Percentiles rank a stretch among this genome's conserved stretches.
Evolutionary conservation across 2,113 vertebrate genomes (phyloP).

Genomic region (Dunckerocampus dactyliophorus): DNA sequence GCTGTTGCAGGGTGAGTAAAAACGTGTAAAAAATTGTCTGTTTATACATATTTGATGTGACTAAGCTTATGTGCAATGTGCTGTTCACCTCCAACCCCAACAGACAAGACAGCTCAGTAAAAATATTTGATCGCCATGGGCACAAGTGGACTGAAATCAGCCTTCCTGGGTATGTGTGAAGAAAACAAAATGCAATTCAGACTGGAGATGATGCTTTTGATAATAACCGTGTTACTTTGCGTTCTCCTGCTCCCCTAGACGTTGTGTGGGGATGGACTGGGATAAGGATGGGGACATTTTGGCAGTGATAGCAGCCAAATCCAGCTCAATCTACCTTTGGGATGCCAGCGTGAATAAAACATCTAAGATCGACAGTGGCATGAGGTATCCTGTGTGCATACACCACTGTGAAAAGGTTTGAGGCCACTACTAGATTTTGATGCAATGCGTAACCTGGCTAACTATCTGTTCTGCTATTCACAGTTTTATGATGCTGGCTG

Average conservation of each 20-base stretch:
- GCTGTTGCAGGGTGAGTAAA: slow-evolving; percentile 89
- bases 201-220: neutral
- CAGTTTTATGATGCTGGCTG: no score
- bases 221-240: neutral
- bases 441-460: no score
- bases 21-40: neutral
- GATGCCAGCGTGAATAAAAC: slow-evolving; percentile 91
- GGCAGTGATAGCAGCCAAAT: slow-evolving; percentile 91
- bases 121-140: slow-evolving; percentile 97
- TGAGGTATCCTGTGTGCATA: slow-evolving; percentile 73
- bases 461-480: no score
- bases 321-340: slow-evolving; percentile 86
- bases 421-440: neutral
- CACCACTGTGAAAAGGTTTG: neutral
- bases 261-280: slow-evolving; percentile 91
- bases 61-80: neutral
- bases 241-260: slow-evolving; percentile 57
- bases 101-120: slow-evolving; percentile 85
- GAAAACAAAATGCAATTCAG: neutral
- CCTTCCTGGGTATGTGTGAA: slow-evolving; percentile 81
- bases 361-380: slow-evolving; percentile 87
- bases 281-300: slow-evolving; percentile 94
- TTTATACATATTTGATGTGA: neutral
- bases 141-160: slow-evolving; percentile 89
- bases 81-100: slow-evolving; percentile 10